Base-by-base conservation (phyloP, 2,797 vertebrate species). In the Bufotes viridis region DNA sequence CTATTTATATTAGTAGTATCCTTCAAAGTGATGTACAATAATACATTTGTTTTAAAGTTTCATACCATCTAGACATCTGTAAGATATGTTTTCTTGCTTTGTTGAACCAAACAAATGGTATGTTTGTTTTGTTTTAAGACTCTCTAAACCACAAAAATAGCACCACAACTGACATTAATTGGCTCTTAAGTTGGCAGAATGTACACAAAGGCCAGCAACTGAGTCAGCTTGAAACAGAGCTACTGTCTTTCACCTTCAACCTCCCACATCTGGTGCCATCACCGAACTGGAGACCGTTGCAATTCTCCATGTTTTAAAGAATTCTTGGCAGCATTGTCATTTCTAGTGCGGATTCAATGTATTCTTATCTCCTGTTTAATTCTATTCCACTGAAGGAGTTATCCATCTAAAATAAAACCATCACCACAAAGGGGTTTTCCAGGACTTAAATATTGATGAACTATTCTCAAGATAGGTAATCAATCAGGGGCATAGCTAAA, bases 81-180 rank as follows among this genome's bases (percentile, higher is more conserved):
- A 67, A 72, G 84, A 86, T 82, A 76, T 88, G 24, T 82, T 78
- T 42, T 76, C n/a, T 53, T 78, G 24, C 63, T 67, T 82, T 86
- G 72, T 87, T 87, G 83, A 86, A 83, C 87, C 72, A 70, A 67
- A 89, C 57, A 83, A 81, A 78, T 78, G 70, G 70, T 78, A 49
- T 60, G 80, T 89, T 82, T 78, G 78, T 49, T 55, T 89, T 74
- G 22, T 58, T 75, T 63, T 79, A 55, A 22, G 34, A 86, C 42
- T 86, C 61, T 55, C 42, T 70, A 53, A 89, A 86, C 60, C 13
- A 42, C 84, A 86, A 65, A 81, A 78, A 82, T 82, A 49, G 84
- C 55, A 79, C 63, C 55, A 79, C 70, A 83, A 89, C 53, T 89
- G 88, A 89, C 88, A 89, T 86, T 89, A 89, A 89, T 89, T 89